Evolutionary conservation across 2,888 invertebrate genomes (phyloP).

Genomic region (Tricholauxania praeusta): DNA sequence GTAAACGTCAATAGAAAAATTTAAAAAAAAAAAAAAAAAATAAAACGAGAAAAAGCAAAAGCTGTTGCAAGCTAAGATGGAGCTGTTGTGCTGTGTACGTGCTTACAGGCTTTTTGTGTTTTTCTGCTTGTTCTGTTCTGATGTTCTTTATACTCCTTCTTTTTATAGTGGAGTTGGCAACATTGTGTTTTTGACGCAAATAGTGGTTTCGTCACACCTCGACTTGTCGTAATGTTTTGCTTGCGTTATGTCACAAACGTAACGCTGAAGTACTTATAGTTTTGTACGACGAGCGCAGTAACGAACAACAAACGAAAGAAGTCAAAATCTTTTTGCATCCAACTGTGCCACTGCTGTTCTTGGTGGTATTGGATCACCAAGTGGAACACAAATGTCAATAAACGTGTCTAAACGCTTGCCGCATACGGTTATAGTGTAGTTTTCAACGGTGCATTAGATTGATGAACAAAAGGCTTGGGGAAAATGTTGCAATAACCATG

Average conservation of each 20-base stretch:
- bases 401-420: no score
- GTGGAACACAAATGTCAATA: no score
- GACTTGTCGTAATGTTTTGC: background rate
- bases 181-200: conserved; percentile 12
- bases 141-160: background rate
- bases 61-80: background rate
- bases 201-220: conserved; percentile 16
- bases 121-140: background rate
- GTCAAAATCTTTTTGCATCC: no score
- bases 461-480: no score
- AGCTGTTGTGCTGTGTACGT: conserved; percentile 19
- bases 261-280: background rate
- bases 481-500: no score
- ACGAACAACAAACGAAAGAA: no score
- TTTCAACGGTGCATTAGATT: no score
- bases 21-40: background rate
- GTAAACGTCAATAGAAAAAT: no score
- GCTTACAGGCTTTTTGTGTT: conserved; percentile 14
- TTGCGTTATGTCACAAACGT: background rate
- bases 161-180: conserved; percentile 5
- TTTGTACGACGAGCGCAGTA: no score
- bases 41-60: background rate
- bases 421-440: no score
- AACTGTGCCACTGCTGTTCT: no score
- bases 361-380: no score